A percentile compares a stretch with the other conserved stretches of the same genome.
phyloP scores from a whole-genome alignment of 2,113 vertebrate genomes.

The Hoplias malabaricus region DNA sequence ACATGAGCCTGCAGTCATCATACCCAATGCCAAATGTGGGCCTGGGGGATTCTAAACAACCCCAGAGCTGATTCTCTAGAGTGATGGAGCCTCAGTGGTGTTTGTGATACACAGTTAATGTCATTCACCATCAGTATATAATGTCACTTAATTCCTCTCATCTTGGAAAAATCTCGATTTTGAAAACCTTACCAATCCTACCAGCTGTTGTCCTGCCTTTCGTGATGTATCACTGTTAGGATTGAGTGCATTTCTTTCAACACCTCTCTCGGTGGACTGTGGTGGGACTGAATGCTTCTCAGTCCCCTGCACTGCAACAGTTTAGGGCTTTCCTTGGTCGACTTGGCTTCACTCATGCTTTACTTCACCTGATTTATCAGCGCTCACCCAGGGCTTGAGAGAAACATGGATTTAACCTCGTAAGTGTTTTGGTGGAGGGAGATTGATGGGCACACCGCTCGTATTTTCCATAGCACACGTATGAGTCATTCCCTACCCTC shows the following conservation, averaged over 20 bases:
- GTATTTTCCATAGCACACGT: constrained; percentile 23
- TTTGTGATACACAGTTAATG: too few species aligned
- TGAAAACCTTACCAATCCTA: not conserved
- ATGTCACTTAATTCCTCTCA: too few species aligned
- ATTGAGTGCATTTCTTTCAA: not conserved
- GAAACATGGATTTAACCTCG: constrained; percentile 36
- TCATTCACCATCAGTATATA: too few species aligned
- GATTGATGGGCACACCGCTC: not conserved
- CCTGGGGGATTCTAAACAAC: too few species aligned
- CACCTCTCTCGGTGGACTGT: not conserved
- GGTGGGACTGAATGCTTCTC: not conserved
- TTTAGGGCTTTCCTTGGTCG: not conserved
- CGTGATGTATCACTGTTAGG: not conserved
- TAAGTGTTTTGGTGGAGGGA: constrained; percentile 20
- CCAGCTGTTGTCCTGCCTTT: not conserved
- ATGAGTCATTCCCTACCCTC: constrained; percentile 41
- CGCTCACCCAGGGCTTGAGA: constrained; percentile 1
- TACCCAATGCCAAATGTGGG: too few species aligned
- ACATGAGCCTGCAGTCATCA: too few species aligned
- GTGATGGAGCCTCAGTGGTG: too few species aligned
- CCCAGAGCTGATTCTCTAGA: too few species aligned
- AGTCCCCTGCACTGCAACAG: not conserved
- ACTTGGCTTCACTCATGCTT: not conserved
- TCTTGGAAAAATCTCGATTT: too few species aligned
- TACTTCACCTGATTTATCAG: constrained; percentile 9